Evolutionary conservation across 2,797 vertebrate genomes (phyloP).

Genomic region (Sebastes wilsoni): DNA sequence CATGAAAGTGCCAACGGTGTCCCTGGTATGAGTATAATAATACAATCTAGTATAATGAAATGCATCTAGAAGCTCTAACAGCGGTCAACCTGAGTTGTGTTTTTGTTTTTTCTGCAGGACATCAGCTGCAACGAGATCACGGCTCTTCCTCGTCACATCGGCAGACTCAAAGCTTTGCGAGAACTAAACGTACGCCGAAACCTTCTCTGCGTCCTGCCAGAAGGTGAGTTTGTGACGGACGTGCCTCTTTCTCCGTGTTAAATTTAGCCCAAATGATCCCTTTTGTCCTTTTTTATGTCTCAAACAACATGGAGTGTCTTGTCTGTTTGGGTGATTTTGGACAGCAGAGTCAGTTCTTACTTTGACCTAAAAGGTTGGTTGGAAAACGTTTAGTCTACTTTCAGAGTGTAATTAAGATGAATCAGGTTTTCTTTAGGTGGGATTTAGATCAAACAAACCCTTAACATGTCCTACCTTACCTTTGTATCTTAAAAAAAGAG

Average conservation of each 20-base stretch:
- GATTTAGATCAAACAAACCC: not conserved
- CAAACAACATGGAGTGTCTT: not conserved
- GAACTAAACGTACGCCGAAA: constrained; percentile 94
- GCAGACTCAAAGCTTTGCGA: constrained; percentile 87
- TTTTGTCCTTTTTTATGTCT: not conserved
- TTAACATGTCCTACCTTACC: not conserved
- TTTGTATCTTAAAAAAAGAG: not conserved
- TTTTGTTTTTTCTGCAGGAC: constrained; percentile 83
- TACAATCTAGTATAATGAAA: not conserved
- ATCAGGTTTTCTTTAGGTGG: not conserved
- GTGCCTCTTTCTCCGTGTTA: not conserved
- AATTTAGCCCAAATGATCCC: not conserved
- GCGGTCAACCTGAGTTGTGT: too few species aligned
- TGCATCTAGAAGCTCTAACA: not conserved
- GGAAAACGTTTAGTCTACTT: not conserved
- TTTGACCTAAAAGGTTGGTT: not conserved
- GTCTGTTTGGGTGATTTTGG: not conserved
- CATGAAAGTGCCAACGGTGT: not conserved
- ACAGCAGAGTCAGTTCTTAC: not conserved
- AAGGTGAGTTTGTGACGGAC: constrained; percentile 80
- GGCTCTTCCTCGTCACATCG: constrained; percentile 90
- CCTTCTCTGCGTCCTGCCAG: constrained; percentile 92
- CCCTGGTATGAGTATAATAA: not conserved
- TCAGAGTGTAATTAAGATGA: not conserved
- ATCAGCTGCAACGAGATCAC: constrained; percentile 97